Percentiles rank a stretch among this genome's conserved stretches.
Evolutionary conservation across 2,113 vertebrate species (phyloP).

Genomic region (Dascyllus trimaculatus): DNA sequence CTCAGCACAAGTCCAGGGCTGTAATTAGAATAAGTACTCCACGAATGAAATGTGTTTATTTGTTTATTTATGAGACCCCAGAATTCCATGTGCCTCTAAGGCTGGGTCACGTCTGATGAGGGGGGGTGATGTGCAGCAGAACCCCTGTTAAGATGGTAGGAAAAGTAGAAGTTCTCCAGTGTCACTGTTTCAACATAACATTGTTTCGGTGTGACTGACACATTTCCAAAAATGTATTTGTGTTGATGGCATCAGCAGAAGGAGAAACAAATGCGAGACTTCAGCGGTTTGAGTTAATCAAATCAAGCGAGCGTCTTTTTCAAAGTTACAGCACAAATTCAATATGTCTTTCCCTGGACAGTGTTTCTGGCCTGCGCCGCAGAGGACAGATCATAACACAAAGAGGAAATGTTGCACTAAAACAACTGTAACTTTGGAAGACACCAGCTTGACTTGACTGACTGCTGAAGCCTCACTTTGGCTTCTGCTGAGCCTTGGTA

Average conservation of each 20-base stretch:
- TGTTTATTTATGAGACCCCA: slow-evolving; percentile 78
- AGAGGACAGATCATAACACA: background rate
- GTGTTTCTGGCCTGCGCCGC: background rate
- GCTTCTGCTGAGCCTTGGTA: background rate
- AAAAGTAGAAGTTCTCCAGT: background rate
- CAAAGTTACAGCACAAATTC: background rate
- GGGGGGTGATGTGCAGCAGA: slow-evolving; percentile 19
- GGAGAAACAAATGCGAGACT: no score
- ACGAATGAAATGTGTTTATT: slow-evolving; percentile 80
- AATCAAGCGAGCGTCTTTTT: no score
- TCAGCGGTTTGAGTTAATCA: no score
- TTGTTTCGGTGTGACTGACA: no score
- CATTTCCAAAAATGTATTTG: no score
- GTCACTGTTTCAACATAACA: background rate
- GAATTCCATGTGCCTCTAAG: slow-evolving; percentile 46
- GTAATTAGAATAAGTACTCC: slow-evolving; percentile 81
- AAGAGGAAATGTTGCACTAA: background rate
- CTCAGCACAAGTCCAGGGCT: slow-evolving; percentile 72
- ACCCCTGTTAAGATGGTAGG: background rate
- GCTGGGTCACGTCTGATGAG: slow-evolving; percentile 39
- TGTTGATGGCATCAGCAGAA: no score
- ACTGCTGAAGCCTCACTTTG: background rate
- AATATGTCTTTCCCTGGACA: background rate
- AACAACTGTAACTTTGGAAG: background rate
- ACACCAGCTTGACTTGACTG: background rate